Evolutionary conservation across 2,797 vertebrate species (phyloP), one percentile per base, ranked within the genome.

Genomic region (Okamejei kenojei): DNA sequence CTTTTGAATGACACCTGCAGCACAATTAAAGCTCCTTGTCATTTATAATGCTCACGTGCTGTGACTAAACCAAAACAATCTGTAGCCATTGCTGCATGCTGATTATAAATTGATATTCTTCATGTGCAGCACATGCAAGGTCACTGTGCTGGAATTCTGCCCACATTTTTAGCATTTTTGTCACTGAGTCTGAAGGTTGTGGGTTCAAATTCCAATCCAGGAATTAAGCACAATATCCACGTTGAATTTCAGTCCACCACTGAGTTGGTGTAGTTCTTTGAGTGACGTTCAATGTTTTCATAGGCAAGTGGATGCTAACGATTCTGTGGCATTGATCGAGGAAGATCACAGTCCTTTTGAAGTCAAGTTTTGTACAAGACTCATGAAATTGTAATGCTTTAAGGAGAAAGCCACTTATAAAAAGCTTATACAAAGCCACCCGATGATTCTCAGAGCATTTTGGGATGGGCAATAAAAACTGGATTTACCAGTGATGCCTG

Each of bases 51-150:
- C 82, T 68, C 61, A 88, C 2, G 17, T 65, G 84, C 61, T 19
- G 2, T 68, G 11, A 68, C 61, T 35, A 35, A 32, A 68, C 15
- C 84, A 88, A 68, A 68, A n/a, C 29, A 21, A 68, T 21, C 61
- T 68, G 15, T 19, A 65, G 17, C 11, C 1, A 6, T 17, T 88
- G 38, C 81, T 19, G 54, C 81, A 84, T 61, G 84, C 29, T 32
- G n/a, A 68, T 65, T 68, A 88, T 35, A 68, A 65, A 88, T 88
- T 88, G n/a, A 88, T 19, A 88, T 88, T 88, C 84, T 65, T 29
- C n/a, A 32, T 65, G 15, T 88, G n/a, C 84, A 65, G 84, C 58
- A 32, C 61, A 88, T 65, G 84, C 84, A 65, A 88, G 23, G 84
- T 35, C 15, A 88, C 29, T 35, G 29, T 19, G 35, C 15, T 68